phyloP scores from a whole-genome alignment of 2,888 invertebrate species.

The Pilophorus perplexus region DNA sequence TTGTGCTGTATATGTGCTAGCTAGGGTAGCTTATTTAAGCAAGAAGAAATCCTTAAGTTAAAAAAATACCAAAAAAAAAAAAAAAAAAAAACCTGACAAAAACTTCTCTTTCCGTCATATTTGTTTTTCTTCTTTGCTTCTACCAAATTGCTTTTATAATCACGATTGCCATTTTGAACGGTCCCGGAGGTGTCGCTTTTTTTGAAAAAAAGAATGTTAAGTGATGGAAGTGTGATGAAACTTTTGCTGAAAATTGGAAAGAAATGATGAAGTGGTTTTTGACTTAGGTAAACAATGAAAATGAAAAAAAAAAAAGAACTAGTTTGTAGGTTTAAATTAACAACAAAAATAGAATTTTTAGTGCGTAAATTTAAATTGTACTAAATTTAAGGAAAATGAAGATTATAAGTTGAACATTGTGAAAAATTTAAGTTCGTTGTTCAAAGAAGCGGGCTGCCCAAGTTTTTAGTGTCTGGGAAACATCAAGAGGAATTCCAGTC shows the following conservation, averaged over 20 bases:
- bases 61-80: neutral
- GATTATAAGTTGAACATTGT: conserved; percentile 22
- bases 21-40: conserved; percentile 31
- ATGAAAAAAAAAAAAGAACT: conserved; percentile 19
- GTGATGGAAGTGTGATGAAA: conserved; percentile 19
- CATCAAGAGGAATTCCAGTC: conserved; percentile 15
- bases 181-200: conserved; percentile 18
- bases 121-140: conserved; percentile 17
- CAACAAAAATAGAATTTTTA: conserved; percentile 33
- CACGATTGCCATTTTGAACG: conserved; percentile 10
- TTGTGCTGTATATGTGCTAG: conserved; percentile 40
- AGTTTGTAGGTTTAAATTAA: conserved; percentile 36
- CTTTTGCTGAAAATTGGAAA: conserved; percentile 12
- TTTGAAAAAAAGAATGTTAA: neutral
- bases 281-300: conserved; percentile 7
- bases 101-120: conserved; percentile 12
- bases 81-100: conserved; percentile 4
- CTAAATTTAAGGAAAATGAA: conserved; percentile 35
- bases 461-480: conserved; percentile 21
- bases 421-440: conserved; percentile 19
- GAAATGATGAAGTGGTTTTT: conserved; percentile 22
- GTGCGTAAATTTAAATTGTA: conserved; percentile 37
- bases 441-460: conserved; percentile 21
- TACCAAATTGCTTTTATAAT: conserved; percentile 2
- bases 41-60: conserved; percentile 12